Evolutionary conservation across 35 echinoderm and acorn worm species (phyloP).

Genomic region (Eucidaris tribuloides): DNA sequence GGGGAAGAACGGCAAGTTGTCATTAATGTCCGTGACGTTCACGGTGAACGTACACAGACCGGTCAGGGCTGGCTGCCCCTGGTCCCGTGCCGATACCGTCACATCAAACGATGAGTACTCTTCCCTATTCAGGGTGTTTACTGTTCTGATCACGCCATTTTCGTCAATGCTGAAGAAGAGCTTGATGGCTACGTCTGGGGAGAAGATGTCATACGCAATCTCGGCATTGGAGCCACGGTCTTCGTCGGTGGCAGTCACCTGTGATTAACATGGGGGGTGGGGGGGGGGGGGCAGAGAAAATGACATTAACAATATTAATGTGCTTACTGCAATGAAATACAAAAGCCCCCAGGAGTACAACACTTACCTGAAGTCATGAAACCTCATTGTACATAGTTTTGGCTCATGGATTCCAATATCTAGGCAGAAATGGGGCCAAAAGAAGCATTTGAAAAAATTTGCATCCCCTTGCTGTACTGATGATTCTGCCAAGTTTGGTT

Average conservation of each 20-base stretch:
- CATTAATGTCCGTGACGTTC: constrained; percentile 65
- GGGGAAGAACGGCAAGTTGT: constrained; percentile 55
- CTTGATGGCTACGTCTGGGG: neutral
- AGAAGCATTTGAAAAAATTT: too few relatives aligned
- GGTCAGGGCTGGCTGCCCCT: constrained; percentile 36
- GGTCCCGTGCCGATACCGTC: constrained; percentile 59
- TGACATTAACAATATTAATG: too few relatives aligned
- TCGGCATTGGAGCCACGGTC: constrained; percentile 84
- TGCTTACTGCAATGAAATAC: too few relatives aligned
- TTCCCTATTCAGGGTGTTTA: constrained; percentile 56
- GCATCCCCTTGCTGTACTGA: too few relatives aligned
- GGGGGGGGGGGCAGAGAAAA: neutral
- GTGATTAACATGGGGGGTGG: neutral
- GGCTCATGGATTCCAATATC: too few relatives aligned
- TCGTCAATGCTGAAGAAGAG: constrained; percentile 65
- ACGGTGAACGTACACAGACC: constrained; percentile 76
- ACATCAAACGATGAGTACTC: constrained; percentile 7
- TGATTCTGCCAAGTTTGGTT: too few relatives aligned
- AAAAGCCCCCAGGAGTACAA: too few relatives aligned
- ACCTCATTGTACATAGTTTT: too few relatives aligned
- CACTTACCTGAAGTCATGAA: too few relatives aligned
- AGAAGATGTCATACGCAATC: constrained; percentile 39
- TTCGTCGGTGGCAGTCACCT: constrained; percentile 82
- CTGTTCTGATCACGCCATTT: constrained; percentile 43
- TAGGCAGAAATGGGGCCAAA: too few relatives aligned